Base-by-base conservation (phyloP, 2,888 invertebrate genomes). In the Ochropacha duplaris region DNA sequence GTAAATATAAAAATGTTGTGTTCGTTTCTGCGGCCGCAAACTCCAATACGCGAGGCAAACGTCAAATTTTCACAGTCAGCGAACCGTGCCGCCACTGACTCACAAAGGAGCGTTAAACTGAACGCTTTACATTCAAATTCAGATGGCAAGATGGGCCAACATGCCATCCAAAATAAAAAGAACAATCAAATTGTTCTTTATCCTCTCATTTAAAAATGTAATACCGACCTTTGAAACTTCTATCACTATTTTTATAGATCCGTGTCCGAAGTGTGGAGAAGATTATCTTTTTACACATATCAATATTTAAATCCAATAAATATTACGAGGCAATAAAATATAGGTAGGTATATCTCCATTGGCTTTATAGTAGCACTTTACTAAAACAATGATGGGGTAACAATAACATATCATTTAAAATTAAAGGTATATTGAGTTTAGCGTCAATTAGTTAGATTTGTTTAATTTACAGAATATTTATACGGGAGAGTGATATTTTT, bases 11-110 rank as follows among this genome's bases (percentile, higher is more conserved):
- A 36, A 36, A n/a, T n/a, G n/a, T 36, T 68, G 69, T 72, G 65
- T 62, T 68, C 65, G 65, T 56, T 62, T 66, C 65, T 62, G 70
- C 68, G 72, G 67, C 61, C 16, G 28, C 70, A 66, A 61, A 60
- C 59, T 67, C 62, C 71, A 64, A 71, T 65, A 72, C 73, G 68
- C 62, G 77, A 69, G 72, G 76, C 78, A 71, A 83, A 79, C 79
- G 77, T 84, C 81, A 75, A 87, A 88, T 90, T 90, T 90, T 89
- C 86, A 84, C 86, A 87, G 78, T 64, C 89, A 88, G 78, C 90
- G 76, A 82, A 89, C 86, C 91, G 83, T 87, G 79, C 70, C 74
- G 72, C 65, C 72, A 74, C 81, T 87, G 87, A 88, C 79, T 88
- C 88, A 90, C 86, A 85, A 85, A 83, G 80, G 80, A 81, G 79